Conservation (phyloP, 2,797 vertebrate species). For the Cyclopterus lumpus region DNA sequence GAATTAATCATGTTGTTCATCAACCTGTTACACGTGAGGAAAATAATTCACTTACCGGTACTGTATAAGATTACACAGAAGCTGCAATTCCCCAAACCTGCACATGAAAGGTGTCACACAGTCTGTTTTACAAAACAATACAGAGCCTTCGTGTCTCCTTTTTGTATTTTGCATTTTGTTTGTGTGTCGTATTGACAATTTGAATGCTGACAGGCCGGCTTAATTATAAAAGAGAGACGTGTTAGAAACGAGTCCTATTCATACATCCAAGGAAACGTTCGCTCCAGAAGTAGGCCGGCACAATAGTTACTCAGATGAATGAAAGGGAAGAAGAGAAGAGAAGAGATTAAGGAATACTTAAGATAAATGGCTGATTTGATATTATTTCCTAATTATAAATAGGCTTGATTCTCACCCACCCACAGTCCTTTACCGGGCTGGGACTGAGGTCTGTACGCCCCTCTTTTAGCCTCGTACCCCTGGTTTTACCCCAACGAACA, state of each 20-base stretch:
- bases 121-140: slow-evolving; percentile 20
- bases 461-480: slow-evolving; percentile 20
- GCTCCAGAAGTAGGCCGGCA: slow-evolving; percentile 72
- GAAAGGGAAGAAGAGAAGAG: slow-evolving; percentile 39
- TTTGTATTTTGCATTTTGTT: slow-evolving; percentile 11
- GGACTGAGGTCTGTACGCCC: slow-evolving; percentile 12
- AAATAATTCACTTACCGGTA: background rate
- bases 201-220: slow-evolving; percentile 18
- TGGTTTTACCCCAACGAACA: slow-evolving; percentile 10
- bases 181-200: slow-evolving; percentile 19
- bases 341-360: slow-evolving; percentile 40
- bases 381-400: slow-evolving; percentile 68
- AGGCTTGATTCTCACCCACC: slow-evolving; percentile 37
- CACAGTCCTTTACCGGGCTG: slow-evolving; percentile 32
- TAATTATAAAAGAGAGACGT: slow-evolving; percentile 30
- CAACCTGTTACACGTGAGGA: background rate
- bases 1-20: background rate
- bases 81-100: background rate
- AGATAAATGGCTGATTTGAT: slow-evolving; percentile 62
- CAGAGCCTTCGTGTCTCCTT: slow-evolving; percentile 17
- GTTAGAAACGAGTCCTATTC: slow-evolving; percentile 56
- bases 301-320: slow-evolving; percentile 75
- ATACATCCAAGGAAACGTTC: slow-evolving; percentile 71
- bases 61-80: background rate
- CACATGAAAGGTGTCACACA: slow-evolving; percentile 12